Evolutionary conservation across 2,888 invertebrate species (phyloP).

Genomic region (Ormyrus nitidulus): DNA sequence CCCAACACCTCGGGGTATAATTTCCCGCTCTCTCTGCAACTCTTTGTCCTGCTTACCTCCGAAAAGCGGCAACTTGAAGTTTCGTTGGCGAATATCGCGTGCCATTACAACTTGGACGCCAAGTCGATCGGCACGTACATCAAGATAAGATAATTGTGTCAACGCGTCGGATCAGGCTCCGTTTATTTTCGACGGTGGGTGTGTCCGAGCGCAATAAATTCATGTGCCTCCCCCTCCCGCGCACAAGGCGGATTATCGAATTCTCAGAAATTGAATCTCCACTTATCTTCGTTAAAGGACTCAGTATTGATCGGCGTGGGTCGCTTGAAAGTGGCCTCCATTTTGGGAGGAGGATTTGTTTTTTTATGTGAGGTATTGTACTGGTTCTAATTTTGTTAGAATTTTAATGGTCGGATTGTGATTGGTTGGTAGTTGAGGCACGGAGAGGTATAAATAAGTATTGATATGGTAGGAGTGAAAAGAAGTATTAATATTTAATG

Average conservation of each 20-base stretch:
- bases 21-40: too few species aligned
- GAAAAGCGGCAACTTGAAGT: too few species aligned
- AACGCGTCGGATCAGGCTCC: conserved; percentile 37
- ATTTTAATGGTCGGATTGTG: neutral
- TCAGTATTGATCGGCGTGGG: neutral
- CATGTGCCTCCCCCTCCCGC: conserved; percentile 17
- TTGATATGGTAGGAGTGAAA: too few species aligned
- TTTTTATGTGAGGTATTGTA: neutral
- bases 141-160: conserved; percentile 39
- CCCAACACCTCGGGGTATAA: too few species aligned
- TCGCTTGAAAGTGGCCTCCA: neutral
- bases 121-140: neutral
- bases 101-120: too few species aligned
- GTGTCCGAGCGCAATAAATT: conserved; percentile 46
- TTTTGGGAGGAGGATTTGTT: conserved; percentile 10
- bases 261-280: conserved; percentile 52
- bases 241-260: conserved; percentile 9
- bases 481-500: neutral
- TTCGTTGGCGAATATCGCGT: too few species aligned
- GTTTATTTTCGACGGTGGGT: conserved; percentile 50
- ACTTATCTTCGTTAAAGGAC: conserved; percentile 2
- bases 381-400: neutral
- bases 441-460: too few species aligned
- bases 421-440: too few species aligned
- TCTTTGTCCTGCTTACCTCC: too few species aligned